phyloP scores from a whole-genome alignment of 2,888 invertebrate species.

The Pristionchus entomophagus region DNA sequence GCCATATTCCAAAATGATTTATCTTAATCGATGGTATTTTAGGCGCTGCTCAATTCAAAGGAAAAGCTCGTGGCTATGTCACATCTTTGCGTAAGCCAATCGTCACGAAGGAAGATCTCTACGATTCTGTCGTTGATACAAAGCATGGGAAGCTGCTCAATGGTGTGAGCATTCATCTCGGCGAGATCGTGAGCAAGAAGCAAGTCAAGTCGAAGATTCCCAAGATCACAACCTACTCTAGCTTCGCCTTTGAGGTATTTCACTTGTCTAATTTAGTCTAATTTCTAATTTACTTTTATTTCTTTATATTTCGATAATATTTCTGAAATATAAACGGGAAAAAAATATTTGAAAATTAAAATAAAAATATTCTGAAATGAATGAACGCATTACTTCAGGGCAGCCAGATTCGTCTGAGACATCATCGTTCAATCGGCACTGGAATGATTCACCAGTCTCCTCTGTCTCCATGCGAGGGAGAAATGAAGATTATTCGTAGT shows the following conservation, averaged over 20 bases:
- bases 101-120: no score
- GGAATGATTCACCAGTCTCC: background rate
- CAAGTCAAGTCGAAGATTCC: background rate
- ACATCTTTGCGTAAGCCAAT: background rate
- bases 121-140: no score
- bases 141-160: background rate
- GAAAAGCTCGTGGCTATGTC: background rate
- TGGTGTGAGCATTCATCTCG: background rate
- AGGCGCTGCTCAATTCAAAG: background rate
- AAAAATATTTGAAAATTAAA: background rate
- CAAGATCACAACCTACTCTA: background rate
- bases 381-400: background rate
- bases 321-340: background rate
- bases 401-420: background rate
- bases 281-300: background rate
- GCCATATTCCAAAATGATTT: no score
- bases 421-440: background rate
- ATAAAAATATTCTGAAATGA: no score
- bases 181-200: background rate
- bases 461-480: background rate
- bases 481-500: background rate
- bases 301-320: background rate
- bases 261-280: no score
- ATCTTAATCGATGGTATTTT: background rate
- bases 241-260: slow-evolving; percentile 14